Percentiles rank a stretch among this genome's conserved stretches.
These are phyloP conservation scores for Drosophila kurseongensis DNA, from an alignment of 1,140 invertebrate species.

Conservation along the genomic window DNA sequence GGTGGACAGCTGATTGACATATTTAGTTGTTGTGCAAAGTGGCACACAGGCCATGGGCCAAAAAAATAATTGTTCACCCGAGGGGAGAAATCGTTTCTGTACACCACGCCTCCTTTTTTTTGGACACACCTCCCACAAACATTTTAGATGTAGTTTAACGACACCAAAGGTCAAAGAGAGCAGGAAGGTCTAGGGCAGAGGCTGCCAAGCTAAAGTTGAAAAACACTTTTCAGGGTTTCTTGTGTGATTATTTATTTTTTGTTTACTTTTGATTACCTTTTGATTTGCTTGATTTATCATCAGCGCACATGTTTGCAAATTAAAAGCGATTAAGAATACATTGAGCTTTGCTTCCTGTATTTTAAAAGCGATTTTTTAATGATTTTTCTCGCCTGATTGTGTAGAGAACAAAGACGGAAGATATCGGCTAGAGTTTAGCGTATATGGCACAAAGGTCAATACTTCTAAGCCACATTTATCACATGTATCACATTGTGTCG, in stretches of 20 bases:
- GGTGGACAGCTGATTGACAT: constrained; percentile 74
- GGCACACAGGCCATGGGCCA: constrained; percentile 53
- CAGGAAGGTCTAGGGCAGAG: constrained; percentile 15
- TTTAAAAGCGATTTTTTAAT: constrained; percentile 31
- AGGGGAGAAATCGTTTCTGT: constrained; percentile 27
- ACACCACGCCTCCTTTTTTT: constrained; percentile 19
- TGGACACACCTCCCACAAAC: constrained; percentile 30
- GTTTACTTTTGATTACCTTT: constrained; percentile 24
- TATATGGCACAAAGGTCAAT: constrained; percentile 52
- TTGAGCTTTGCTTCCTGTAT: constrained; percentile 53
- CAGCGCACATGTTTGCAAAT: constrained; percentile 36
- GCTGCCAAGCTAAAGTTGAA: constrained; percentile 17
- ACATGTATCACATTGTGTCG: not conserved
- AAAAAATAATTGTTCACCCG: constrained; percentile 41
- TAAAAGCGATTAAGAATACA: constrained; percentile 57
- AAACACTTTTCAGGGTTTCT: constrained; percentile 34
- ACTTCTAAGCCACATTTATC: constrained; percentile 21
- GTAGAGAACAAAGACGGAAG: constrained; percentile 46
- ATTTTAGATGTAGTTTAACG: constrained; percentile 2
- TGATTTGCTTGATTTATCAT: constrained; percentile 43
- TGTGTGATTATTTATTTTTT: constrained; percentile 3
- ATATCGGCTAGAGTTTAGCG: constrained; percentile 37
- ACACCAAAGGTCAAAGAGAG: constrained; percentile 18
- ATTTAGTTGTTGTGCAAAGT: constrained; percentile 77
- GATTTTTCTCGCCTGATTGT: constrained; percentile 25